Evolutionary conservation across 2,113 vertebrate species (phyloP).

Genomic region (Sander vitreus): DNA sequence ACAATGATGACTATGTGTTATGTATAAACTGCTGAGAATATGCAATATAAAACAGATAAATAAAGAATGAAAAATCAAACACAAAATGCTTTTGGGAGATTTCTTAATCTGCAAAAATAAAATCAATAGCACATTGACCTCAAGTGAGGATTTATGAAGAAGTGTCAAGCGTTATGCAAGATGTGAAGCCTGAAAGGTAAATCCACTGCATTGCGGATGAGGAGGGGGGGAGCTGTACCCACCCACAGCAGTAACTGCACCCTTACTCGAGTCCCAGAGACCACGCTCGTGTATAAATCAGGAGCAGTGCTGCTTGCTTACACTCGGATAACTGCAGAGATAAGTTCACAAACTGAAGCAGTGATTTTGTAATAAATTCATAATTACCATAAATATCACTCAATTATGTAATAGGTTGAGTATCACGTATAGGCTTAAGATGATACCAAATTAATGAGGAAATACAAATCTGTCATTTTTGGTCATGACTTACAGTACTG

Average conservation of each 20-base stretch:
- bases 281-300: slow-evolving; percentile 68
- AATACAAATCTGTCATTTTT: neutral
- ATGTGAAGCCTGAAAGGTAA: slow-evolving; percentile 46
- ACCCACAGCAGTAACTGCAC: slow-evolving; percentile 42
- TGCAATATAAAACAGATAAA: slow-evolving; percentile 83
- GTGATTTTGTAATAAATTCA: neutral
- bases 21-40: slow-evolving; percentile 80
- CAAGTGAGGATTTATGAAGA: neutral
- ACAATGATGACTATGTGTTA: slow-evolving; percentile 75
- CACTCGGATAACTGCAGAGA: neutral
- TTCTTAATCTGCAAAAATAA: slow-evolving; percentile 9
- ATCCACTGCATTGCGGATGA: slow-evolving; percentile 80
- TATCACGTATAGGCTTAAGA: neutral
- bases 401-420: neutral
- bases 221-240: slow-evolving; percentile 54
- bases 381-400: neutral
- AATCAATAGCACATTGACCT: neutral
- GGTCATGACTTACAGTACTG: neutral
- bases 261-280: slow-evolving; percentile 43
- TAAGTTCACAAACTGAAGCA: neutral
- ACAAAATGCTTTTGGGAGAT: neutral
- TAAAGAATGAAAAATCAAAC: slow-evolving; percentile 75
- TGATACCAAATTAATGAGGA: neutral
- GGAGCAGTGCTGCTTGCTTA: neutral
- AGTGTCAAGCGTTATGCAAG: neutral